phyloP scores from a whole-genome alignment of 2,888 invertebrate species.

The Linyphia triangularis region DNA sequence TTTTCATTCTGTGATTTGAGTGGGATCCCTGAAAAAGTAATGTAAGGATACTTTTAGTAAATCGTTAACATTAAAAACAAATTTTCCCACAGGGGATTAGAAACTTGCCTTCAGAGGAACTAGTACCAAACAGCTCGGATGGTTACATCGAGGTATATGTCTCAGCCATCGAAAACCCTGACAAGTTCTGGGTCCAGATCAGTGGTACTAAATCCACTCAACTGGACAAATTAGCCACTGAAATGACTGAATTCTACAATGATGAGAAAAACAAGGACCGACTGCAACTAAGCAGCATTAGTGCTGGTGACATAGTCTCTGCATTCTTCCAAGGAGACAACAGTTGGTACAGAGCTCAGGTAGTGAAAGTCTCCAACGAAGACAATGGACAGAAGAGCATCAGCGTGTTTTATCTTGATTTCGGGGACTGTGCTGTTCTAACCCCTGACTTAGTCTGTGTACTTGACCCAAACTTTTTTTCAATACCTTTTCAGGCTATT shows the following conservation, averaged over 20 bases:
- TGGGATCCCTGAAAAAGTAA: too few species aligned
- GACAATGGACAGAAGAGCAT: constrained; percentile 81
- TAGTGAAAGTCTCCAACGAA: constrained; percentile 83
- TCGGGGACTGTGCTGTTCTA: constrained; percentile 79
- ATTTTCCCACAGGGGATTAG: constrained; percentile 34
- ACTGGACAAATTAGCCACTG: constrained; percentile 88
- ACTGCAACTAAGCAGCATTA: constrained; percentile 4
- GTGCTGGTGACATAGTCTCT: constrained; percentile 89
- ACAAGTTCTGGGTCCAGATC: constrained; percentile 90
- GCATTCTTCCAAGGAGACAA: constrained; percentile 90
- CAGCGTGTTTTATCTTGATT: constrained; percentile 80
- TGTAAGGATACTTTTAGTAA: too few species aligned
- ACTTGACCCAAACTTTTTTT: constrained; percentile 79
- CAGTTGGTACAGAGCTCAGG: constrained; percentile 87
- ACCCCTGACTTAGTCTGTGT: constrained; percentile 77
- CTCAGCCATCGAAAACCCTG: constrained; percentile 89
- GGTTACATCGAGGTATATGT: constrained; percentile 90
- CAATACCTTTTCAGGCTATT: constrained; percentile 80
- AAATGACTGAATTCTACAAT: constrained; percentile 91
- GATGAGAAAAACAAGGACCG: constrained; percentile 48
- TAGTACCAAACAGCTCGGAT: constrained; percentile 79
- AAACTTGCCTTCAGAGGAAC: constrained; percentile 41
- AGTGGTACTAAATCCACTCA: constrained; percentile 86
- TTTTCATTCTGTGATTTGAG: too few species aligned
- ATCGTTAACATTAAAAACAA: neutral